A percentile compares a stretch with the other conserved stretches of the same genome.
Evolutionary conservation across 2,797 vertebrate genomes (phyloP).

Genomic region (Thalassophryne amazonica): DNA sequence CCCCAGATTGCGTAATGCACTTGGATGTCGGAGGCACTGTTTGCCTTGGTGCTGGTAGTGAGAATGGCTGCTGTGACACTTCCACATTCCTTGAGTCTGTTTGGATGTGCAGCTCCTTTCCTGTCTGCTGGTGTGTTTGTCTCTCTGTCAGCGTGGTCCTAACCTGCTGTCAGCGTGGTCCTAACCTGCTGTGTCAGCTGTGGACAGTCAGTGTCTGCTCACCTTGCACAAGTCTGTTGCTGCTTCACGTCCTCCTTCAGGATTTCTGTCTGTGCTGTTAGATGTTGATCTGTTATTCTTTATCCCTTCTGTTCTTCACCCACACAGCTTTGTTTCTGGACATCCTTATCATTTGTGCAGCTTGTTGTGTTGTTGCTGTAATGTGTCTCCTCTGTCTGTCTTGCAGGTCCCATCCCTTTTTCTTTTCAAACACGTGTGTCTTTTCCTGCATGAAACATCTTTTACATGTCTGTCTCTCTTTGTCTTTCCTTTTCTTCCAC

Average conservation of each 20-base stretch:
- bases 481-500: not conserved
- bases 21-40: constrained; percentile 25
- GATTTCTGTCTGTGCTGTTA: constrained; percentile 6
- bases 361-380: not conserved
- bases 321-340: not conserved
- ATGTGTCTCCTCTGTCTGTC: constrained; percentile 27
- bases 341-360: not conserved
- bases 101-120: constrained; percentile 10
- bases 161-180: constrained; percentile 1
- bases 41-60: constrained; percentile 17
- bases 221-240: constrained; percentile 16
- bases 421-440: not conserved
- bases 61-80: not conserved
- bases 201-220: constrained; percentile 28
- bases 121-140: constrained; percentile 23
- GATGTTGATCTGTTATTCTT: not conserved
- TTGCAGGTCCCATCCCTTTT: constrained; percentile 25
- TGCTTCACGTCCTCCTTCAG: constrained; percentile 7
- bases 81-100: constrained; percentile 4
- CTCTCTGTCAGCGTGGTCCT: constrained; percentile 2
- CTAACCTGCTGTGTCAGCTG: constrained; percentile 20
- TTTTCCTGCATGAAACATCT: constrained; percentile 18
- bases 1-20: constrained; percentile 49
- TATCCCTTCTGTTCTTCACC: not conserved
- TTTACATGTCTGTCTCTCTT: constrained; percentile 8